Conservation (phyloP, 2,797 vertebrate genomes). For the Basileuterus tristriatus region DNA sequence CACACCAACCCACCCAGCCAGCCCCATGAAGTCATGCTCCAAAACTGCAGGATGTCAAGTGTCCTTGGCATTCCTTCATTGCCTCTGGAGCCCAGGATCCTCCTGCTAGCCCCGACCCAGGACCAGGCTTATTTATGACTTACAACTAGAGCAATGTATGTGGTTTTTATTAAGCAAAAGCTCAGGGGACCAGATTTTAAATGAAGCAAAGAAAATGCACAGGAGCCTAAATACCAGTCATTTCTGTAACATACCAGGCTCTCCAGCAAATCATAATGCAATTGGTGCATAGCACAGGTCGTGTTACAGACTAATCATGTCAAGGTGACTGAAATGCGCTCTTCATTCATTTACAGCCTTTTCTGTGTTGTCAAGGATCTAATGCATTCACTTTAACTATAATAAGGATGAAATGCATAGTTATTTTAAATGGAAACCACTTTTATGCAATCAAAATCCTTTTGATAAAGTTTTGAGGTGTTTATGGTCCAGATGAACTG, state of each 20-base stretch:
- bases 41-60: slow-evolving; percentile 58
- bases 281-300: background rate
- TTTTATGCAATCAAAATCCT: slow-evolving; percentile 19
- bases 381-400: background rate
- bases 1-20: background rate
- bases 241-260: background rate
- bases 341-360: background rate
- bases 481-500: background rate
- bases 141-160: background rate
- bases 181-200: slow-evolving; percentile 11
- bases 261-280: background rate
- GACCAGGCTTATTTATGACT: slow-evolving; percentile 37
- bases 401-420: background rate
- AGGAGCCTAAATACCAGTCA: background rate
- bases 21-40: slow-evolving; percentile 48
- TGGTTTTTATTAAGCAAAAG: slow-evolving; percentile 28
- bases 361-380: background rate
- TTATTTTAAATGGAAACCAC: slow-evolving; percentile 4
- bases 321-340: background rate
- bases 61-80: slow-evolving; percentile 26
- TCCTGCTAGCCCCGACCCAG: background rate
- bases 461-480: background rate
- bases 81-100: slow-evolving; percentile 28
- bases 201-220: slow-evolving; percentile 21
- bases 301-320: background rate